phyloP scores from a whole-genome alignment of 1,140 invertebrate genomes.

The Drosophila nikananu region DNA sequence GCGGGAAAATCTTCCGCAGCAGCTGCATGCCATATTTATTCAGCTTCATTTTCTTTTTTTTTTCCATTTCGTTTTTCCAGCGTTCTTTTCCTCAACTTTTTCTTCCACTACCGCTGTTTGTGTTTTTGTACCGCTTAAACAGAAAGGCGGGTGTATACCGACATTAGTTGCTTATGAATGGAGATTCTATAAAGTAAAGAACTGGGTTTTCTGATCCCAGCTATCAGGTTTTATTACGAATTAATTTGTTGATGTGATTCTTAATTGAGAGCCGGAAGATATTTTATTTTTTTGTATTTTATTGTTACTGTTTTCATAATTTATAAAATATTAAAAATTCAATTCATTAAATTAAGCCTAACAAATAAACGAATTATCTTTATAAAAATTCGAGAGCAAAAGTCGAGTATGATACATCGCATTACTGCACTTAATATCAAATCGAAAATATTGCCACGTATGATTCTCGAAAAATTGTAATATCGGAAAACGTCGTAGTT shows the following conservation, averaged over 20 bases:
- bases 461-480: too few species aligned
- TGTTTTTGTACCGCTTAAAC: slow-evolving; percentile 12
- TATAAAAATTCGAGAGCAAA: too few species aligned
- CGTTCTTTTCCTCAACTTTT: slow-evolving; percentile 5
- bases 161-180: background rate
- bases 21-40: slow-evolving; percentile 51
- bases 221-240: background rate
- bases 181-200: background rate
- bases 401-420: too few species aligned
- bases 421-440: too few species aligned
- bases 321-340: too few species aligned
- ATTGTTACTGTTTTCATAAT: too few species aligned
- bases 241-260: background rate
- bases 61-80: slow-evolving; percentile 1
- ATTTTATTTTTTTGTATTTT: too few species aligned
- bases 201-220: background rate
- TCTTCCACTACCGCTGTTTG: slow-evolving; percentile 28
- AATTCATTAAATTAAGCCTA: too few species aligned
- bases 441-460: too few species aligned
- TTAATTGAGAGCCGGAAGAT: too few species aligned
- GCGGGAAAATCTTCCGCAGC: slow-evolving; percentile 68
- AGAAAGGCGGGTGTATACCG: background rate
- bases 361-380: too few species aligned
- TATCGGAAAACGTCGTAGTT: too few species aligned
- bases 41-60: slow-evolving; percentile 25